Percentiles rank a stretch among this genome's conserved stretches.
These are phyloP conservation scores for Eupsittula cactorum DNA, from an alignment of 2,113 vertebrate genomes.

Conservation along the genomic window DNA sequence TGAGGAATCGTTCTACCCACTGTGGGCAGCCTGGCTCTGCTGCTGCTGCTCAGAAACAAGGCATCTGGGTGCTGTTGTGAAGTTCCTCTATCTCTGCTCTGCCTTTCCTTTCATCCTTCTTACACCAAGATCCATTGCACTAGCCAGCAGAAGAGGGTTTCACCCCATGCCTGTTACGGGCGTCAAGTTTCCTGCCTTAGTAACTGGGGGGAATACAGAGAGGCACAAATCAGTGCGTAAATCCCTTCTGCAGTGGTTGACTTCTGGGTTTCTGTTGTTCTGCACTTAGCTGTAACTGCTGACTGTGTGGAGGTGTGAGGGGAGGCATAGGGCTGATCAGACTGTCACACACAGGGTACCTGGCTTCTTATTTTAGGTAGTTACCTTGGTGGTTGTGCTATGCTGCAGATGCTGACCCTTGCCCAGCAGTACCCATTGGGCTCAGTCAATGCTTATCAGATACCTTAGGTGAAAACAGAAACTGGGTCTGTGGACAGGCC, in stretches of 20 bases:
- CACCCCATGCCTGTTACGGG: rapidly evolving
- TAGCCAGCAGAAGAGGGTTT: neutral
- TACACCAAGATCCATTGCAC: no score
- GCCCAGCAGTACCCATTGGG: neutral
- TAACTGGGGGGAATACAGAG: neutral
- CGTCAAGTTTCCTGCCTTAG: neutral
- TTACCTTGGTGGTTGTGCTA: neutral
- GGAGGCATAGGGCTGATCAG: neutral
- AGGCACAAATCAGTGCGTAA: neutral
- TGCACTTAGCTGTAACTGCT: neutral
- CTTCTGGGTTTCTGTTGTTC: neutral
- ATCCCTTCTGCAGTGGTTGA: neutral
- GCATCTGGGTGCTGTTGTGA: neutral
- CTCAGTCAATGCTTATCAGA: no score
- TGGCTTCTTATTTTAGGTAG: neutral
- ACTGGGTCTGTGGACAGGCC: neutral
- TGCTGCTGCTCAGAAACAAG: neutral
- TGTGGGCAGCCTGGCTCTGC: neutral
- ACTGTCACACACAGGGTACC: neutral
- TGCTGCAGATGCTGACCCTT: neutral
- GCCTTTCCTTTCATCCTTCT: neutral
- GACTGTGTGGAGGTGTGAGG: neutral
- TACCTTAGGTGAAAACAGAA: neutral
- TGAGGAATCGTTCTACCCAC: neutral
- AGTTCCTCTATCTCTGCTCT: neutral